Base-by-base conservation (phyloP, 1,140 invertebrate genomes). In the Hypothenemus hampei region DNA sequence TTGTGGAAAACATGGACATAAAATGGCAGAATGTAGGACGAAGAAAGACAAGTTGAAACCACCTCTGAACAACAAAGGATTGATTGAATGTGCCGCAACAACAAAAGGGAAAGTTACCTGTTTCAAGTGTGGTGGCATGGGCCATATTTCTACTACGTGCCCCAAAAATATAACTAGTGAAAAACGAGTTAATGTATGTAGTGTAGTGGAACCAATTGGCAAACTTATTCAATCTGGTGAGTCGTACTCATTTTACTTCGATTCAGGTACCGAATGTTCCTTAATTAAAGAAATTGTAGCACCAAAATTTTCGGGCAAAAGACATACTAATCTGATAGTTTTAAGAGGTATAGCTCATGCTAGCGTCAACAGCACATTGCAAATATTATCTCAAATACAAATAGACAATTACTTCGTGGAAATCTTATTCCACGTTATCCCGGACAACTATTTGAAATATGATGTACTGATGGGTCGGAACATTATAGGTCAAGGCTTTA, bases 151-250 rank as follows among this genome's bases (percentile, higher is more conserved):
- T 1, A 20, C 39, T 10, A 7, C 10, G 8, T 41, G 39, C 15
- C 39, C 39, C 16, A 6, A 41, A 10, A 41, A 41, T 10, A 16
- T 11, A 41, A 18, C 7, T 16, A 20, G 8, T 6, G 39, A 41
- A 15, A 41, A 23, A 20, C 19, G 39, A 23, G 20, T 41, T 1
- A 41, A 41, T 16, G 2, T 41, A 7, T n/a, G 16, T 41, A 21
- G 39, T 20, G 15, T 16, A 20, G 21, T 8, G 8, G 20, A 23
- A 11, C 3, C 7, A 41, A 16, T 7, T 41, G 39, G 39, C 22
- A 41, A 41, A 20, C 10, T 41, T 41, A 21, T 41, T 41, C 16
- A n/a, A n/a, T n/a, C n/a, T n/a, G n/a, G n/a, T n/a, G n/a, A n/a
- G n/a, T n/a, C n/a, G n/a, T n/a, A n/a, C n/a, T n/a, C 39, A 20